Percentiles rank a stretch among this genome's conserved stretches.
These are phyloP conservation scores for Drosophila pruinosa DNA, from an alignment of 1,140 invertebrate genomes.

Conservation along the genomic window DNA sequence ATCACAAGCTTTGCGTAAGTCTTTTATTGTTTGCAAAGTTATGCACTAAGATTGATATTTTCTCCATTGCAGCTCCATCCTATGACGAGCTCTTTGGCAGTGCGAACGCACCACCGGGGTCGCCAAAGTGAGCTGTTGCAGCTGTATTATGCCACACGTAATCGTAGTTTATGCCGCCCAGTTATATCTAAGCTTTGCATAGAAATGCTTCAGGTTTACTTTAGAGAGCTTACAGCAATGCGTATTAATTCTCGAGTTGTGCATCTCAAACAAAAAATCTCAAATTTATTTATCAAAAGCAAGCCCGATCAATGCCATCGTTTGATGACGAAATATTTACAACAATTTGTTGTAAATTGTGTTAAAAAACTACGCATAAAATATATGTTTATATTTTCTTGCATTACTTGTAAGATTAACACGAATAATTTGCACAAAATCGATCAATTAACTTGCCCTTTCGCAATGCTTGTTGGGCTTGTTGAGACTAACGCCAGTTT, in stretches of 20 bases:
- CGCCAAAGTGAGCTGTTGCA: conserved; percentile 53
- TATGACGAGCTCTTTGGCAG: conserved; percentile 78
- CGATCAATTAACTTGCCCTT: conserved; percentile 26
- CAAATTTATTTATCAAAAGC: conserved; percentile 23
- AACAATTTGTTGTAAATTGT: conserved; percentile 16
- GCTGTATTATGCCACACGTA: background rate
- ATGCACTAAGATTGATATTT: background rate
- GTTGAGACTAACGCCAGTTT: conserved; percentile 29
- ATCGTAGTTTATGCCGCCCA: conserved; percentile 57
- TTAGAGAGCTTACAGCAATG: conserved; percentile 51
- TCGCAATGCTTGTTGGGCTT: conserved; percentile 1
- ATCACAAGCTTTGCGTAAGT: conserved; percentile 74
- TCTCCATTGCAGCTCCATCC: conserved; percentile 60
- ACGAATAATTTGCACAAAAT: conserved; percentile 2
- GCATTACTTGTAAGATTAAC: background rate
- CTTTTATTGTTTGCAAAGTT: background rate
- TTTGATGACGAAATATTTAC: conserved; percentile 11
- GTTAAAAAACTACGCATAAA: background rate
- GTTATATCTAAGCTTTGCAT: conserved; percentile 73
- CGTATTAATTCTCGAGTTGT: conserved; percentile 26
- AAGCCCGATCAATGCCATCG: conserved; percentile 12
- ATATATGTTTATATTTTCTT: background rate
- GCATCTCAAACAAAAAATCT: conserved; percentile 27
- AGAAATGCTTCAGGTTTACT: conserved; percentile 71
- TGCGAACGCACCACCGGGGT: conserved; percentile 59